Evolutionary conservation across 2,113 vertebrate species (phyloP), one percentile per base, ranked within the genome.

Genomic region (Trichechus manatus): DNA sequence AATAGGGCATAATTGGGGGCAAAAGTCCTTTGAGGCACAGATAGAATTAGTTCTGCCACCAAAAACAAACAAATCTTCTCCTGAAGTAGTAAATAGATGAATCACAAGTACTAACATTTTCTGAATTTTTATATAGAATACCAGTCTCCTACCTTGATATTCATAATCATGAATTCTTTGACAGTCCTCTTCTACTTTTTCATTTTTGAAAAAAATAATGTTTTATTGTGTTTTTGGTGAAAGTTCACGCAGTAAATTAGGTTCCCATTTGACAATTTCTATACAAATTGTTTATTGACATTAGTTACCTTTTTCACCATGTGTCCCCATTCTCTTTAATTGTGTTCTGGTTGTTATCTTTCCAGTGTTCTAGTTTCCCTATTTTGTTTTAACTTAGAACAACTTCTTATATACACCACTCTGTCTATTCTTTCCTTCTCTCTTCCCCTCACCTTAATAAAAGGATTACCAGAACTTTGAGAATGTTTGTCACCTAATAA

Each of bases 1-100:
- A 88, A 87, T 75, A 91, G 56, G 44, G 44, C 56, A 63, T 97
- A 89, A 95, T 15, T 96, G 59, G 93, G 64, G 64, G 63, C 17
- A 83, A 93, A 94, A 92, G 9, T 89, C 47, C 56, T 89, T 96
- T 93, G 83, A 93, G 93, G 94, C 33, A 75, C 11, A 83, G 17
- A 91, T 72, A 53, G 19, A 93, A 91, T 95, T 92, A 75, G 47
- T 89, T 93, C 53, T 91, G 63, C 75, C 39, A 96, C n/a, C 27
- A 82, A 66, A 95, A 96, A 13, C 68, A 95, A 92, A 82, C 11
- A 64, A 42, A 87, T 89, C 61, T 96, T 78, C 39, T 68, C 9
- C 17, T 81, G 29, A 95, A 86, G 80, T 94, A 87, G 36, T 74
- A 36, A 95, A 80, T 27, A 83, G 68, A 90, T 75, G 44, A 64